phyloP scores from a whole-genome alignment of 2,888 invertebrate species.

The Pristionchus maxplancki region DNA sequence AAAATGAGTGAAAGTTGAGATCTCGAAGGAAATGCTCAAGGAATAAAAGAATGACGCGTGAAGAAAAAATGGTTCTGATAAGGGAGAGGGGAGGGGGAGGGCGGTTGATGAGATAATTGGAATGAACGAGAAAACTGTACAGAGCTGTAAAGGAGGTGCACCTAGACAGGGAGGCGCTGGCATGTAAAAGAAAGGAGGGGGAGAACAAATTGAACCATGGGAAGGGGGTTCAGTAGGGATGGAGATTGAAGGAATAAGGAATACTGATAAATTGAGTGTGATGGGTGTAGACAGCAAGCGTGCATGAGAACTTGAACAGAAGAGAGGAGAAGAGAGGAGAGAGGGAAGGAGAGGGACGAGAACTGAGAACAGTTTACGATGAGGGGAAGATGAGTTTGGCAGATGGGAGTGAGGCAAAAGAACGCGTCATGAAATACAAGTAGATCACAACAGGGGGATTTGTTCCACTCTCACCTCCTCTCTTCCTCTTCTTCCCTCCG shows the following conservation, averaged over 20 bases:
- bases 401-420: not conserved
- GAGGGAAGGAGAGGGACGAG: conserved; percentile 21
- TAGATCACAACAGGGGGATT: conserved; percentile 34
- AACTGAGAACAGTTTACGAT: conserved; percentile 28
- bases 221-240: not conserved
- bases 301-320: conserved; percentile 4
- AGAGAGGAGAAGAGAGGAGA: conserved; percentile 3
- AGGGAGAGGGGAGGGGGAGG: not conserved
- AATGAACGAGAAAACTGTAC: not conserved
- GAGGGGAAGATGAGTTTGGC: conserved; percentile 20
- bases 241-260: not conserved
- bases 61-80: not conserved
- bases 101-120: not conserved
- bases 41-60: not conserved
- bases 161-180: not conserved
- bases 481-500: not conserved
- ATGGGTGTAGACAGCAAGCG: conserved; percentile 20
- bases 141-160: not conserved
- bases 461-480: conserved; percentile 34
- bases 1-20: not conserved
- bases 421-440: conserved; percentile 30
- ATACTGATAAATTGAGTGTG: conserved; percentile 26
- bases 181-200: not conserved
- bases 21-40: not conserved
- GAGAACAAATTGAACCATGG: not conserved